Percentiles rank a stretch among this genome's conserved stretches.
These are phyloP conservation scores for Sweltsa coloradensis DNA, from an alignment of 1,140 invertebrate genomes.

Conservation along the genomic window DNA sequence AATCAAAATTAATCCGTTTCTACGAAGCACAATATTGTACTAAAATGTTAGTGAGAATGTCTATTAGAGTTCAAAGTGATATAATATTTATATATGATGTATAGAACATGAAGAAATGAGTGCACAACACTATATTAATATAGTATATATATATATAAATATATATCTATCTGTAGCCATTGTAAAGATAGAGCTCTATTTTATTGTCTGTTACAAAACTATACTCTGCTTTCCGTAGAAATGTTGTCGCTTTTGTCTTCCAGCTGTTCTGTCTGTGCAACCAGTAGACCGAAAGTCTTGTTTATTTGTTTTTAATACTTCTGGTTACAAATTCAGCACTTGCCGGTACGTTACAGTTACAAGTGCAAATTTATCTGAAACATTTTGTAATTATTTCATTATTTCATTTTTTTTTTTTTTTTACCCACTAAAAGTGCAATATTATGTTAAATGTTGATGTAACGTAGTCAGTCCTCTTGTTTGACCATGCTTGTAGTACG, in stretches of 20 bases:
- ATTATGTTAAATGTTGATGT: conserved; percentile 11
- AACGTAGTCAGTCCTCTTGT: too few relatives aligned
- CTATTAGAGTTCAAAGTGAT: conserved; percentile 11
- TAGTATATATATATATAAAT: too few relatives aligned
- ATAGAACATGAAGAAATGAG: conserved; percentile 2
- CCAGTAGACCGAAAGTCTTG: conserved; percentile 2
- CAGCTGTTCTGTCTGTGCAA: conserved; percentile 7
- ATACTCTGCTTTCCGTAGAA: conserved; percentile 8
- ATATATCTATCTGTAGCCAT: conserved; percentile 9
- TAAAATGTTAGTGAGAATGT: conserved; percentile 14
- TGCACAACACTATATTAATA: too few relatives aligned
- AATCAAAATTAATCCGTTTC: conserved; percentile 13
- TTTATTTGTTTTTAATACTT: conserved; percentile 8
- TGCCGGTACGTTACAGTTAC: not conserved
- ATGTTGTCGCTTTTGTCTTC: conserved; percentile 13
- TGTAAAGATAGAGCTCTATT: conserved; percentile 8
- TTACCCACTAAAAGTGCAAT: conserved; percentile 13
- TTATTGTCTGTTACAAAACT: conserved; percentile 10
- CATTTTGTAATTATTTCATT: conserved; percentile 10
- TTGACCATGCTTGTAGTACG: too few relatives aligned
- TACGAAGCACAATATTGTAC: conserved; percentile 14
- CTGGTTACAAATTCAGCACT: conserved; percentile 1
- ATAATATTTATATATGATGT: conserved; percentile 11
- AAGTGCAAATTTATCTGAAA: not conserved
- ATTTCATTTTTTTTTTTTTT: too few relatives aligned